Percentiles rank a stretch among this genome's conserved stretches.
Evolutionary conservation across 2,113 vertebrate species (phyloP).

Genomic region (Spilogale gracilis): DNA sequence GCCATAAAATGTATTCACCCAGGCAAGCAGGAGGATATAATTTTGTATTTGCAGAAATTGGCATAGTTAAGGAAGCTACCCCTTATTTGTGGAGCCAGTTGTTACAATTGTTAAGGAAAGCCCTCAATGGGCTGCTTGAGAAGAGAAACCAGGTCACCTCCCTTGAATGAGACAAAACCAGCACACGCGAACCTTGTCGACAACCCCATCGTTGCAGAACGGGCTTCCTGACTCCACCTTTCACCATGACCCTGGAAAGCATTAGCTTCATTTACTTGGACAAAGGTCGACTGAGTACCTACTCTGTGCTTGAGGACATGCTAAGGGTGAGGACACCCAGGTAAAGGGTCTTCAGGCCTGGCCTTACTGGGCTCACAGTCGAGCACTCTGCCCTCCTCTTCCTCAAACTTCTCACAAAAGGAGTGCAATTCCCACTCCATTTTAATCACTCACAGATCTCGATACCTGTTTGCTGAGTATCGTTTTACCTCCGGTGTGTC

Average conservation of each 20-base stretch:
- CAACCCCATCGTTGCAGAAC: not conserved
- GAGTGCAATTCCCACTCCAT: not conserved
- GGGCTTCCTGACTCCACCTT: not conserved
- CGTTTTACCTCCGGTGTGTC: not conserved
- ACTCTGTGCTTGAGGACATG: not conserved
- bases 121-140: not conserved
- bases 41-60: conserved; percentile 45
- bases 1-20: conserved; percentile 36
- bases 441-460: not conserved
- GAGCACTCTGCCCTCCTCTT: not conserved
- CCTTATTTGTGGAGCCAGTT: conserved; percentile 8
- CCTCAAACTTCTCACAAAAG: not conserved
- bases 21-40: conserved; percentile 13
- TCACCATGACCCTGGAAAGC: not conserved
- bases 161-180: not conserved
- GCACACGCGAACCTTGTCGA: not conserved
- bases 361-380: not conserved
- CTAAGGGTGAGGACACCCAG: not conserved
- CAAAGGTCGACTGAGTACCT: not conserved
- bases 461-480: not conserved
- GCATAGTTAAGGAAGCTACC: not conserved
- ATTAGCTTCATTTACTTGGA: not conserved
- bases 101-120: conserved; percentile 27
- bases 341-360: not conserved
- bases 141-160: conserved; percentile 43